Evolutionary conservation across 35 echinoderm and acorn worm species (phyloP), one percentile per base, ranked within the genome.

Genomic region (Lytechinus pictus): DNA sequence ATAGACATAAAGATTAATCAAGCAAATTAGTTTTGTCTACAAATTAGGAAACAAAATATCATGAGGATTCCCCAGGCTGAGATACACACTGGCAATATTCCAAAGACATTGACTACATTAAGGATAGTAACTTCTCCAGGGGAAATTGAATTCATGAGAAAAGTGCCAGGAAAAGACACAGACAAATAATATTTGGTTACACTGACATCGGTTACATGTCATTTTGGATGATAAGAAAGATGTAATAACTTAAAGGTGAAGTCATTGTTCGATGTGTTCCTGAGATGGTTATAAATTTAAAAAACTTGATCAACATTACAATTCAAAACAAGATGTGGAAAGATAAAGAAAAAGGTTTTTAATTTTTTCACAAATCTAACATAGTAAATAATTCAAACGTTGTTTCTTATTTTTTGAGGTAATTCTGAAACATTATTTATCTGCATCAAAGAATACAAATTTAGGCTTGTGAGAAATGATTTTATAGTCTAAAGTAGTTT

Each of bases 61-160:
- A n/a, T 79, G 16, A 6, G 16, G 4, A 79, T 79, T 79, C 66
- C 14, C 19, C n/a, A 58, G 56, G 9, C 56, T 79, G 66, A 79
- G 19, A 16, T 79, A n/a, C 66, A 24, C 66, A 16, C 66, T 79
- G 66, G 66, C 66, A 79, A 79, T 4, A 24, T 1, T 16, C 66
- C 66, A 79, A 79, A 79, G 19, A 58, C 56, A 79, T 79, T 79
- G 16, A 79, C 66, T 79, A 79, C 16, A n/a, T 24, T 79, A 24
- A 79, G 66, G 19, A 24, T 79, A 24, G 19, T 79, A 7, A 79
- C 66, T 79, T 79, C 21, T 27, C n/a, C 19, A 5, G 21, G 21
- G 66, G 66, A 79, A 79, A 79, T 79, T 79, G 66, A 79, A 79
- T 79, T n/a, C 16, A 79, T 79, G 19, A 79, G 66, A 79, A 58